phyloP scores from a whole-genome alignment of 2,113 vertebrate genomes.

The Chloropsis cyanopogon region DNA sequence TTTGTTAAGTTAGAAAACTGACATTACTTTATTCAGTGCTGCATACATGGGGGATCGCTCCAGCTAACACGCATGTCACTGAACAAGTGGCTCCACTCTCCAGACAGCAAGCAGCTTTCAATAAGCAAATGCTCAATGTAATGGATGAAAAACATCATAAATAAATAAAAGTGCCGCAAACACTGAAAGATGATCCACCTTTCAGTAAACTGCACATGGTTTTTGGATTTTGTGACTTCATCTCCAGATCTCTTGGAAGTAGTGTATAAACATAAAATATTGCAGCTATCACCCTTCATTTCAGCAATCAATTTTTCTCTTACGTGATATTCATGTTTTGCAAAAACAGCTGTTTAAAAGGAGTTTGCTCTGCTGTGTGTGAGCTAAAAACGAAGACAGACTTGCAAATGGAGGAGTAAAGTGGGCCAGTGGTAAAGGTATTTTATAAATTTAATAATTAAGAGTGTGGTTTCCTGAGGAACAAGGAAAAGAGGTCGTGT shows the following conservation, averaged over 20 bases:
- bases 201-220: neutral
- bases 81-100: neutral
- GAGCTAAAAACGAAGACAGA: neutral
- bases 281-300: constrained; percentile 30
- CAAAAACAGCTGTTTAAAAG: constrained; percentile 19
- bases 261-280: constrained; percentile 38
- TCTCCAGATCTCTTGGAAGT: constrained; percentile 17
- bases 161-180: constrained; percentile 36
- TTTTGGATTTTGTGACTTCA: neutral
- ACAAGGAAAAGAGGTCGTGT: neutral
- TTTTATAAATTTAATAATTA: neutral
- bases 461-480: neutral
- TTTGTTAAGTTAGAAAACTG: neutral
- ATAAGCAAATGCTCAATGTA: neutral
- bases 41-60: neutral
- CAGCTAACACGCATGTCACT: neutral
- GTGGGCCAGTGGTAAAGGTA: neutral
- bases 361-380: neutral
- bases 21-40: neutral
- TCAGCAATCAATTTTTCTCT: constrained; percentile 32
- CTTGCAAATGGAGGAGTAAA: neutral
- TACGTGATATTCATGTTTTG: constrained; percentile 23
- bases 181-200: constrained; percentile 12
- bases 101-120: neutral
- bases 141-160: constrained; percentile 36